These are phyloP conservation scores for Pseudococcus jackbeardsleyi DNA, from an alignment of 2,888 invertebrate species.

Conservation along the genomic window DNA sequence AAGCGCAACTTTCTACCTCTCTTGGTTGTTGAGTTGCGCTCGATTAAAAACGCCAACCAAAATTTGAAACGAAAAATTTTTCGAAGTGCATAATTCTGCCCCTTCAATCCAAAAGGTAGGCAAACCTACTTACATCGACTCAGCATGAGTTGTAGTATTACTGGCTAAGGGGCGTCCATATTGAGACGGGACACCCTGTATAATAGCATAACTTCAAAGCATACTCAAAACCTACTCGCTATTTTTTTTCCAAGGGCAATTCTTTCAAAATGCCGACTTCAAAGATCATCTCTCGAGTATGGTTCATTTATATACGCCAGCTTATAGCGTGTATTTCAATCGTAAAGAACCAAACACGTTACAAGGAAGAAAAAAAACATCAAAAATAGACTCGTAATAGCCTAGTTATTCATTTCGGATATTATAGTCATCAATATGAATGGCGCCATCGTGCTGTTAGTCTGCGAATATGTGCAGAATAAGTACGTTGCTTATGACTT, in stretches of 20 bases:
- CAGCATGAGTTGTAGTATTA: no score
- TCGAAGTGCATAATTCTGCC: no score
- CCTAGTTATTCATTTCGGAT: slow-evolving; percentile 19
- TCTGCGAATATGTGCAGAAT: not conserved
- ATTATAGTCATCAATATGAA: slow-evolving; percentile 14
- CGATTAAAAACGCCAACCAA: no score
- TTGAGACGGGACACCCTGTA: no score
- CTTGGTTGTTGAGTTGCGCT: no score
- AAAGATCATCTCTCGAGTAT: not conserved
- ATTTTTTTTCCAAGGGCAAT: not conserved
- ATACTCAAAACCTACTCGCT: no score
- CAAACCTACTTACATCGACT: no score
- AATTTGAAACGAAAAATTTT: no score
- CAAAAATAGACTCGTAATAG: not conserved
- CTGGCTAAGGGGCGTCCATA: no score
- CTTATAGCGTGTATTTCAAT: not conserved
- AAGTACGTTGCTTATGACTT: not conserved
- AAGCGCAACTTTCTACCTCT: no score
- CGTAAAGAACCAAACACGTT: not conserved
- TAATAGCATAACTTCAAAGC: no score
- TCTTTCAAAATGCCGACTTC: not conserved
- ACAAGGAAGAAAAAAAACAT: not conserved
- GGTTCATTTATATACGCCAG: not conserved
- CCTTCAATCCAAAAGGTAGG: no score
- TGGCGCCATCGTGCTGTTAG: not conserved